Conservation (phyloP, 1,140 invertebrate genomes). For the Dryas iulia region DNA sequence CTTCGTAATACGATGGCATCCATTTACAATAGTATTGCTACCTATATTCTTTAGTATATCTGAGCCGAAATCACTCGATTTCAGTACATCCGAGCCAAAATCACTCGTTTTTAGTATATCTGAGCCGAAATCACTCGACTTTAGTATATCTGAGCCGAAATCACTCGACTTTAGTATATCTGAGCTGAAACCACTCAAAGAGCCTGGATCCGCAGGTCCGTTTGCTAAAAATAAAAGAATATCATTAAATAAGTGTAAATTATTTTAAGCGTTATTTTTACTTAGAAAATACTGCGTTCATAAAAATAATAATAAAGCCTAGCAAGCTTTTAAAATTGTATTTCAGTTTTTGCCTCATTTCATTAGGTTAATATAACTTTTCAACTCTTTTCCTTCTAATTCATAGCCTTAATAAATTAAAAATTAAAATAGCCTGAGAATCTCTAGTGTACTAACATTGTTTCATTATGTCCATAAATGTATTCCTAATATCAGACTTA, state of each 20-base stretch:
- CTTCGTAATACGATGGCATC: not conserved
- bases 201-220: not conserved
- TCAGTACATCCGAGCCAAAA: not conserved
- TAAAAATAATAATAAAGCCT: too few relatives aligned
- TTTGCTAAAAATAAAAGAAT: not conserved
- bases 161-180: not conserved
- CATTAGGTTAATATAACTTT: too few relatives aligned
- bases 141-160: not conserved
- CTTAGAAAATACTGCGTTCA: too few relatives aligned
- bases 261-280: too few relatives aligned
- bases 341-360: too few relatives aligned
- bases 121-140: not conserved
- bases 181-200: not conserved
- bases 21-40: not conserved
- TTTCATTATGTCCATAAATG: constrained; percentile 2
- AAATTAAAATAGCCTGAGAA: too few relatives aligned
- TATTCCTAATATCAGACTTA: constrained; percentile 3
- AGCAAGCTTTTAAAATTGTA: too few relatives aligned
- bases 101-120: not conserved
- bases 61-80: not conserved
- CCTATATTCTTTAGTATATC: not conserved
- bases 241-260: too few relatives aligned
- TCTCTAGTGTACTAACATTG: not conserved
- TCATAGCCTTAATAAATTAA: too few relatives aligned
- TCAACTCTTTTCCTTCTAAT: too few relatives aligned